Base-by-base conservation (phyloP, 2,113 vertebrate genomes). In the Capricornis sumatraensis region DNA sequence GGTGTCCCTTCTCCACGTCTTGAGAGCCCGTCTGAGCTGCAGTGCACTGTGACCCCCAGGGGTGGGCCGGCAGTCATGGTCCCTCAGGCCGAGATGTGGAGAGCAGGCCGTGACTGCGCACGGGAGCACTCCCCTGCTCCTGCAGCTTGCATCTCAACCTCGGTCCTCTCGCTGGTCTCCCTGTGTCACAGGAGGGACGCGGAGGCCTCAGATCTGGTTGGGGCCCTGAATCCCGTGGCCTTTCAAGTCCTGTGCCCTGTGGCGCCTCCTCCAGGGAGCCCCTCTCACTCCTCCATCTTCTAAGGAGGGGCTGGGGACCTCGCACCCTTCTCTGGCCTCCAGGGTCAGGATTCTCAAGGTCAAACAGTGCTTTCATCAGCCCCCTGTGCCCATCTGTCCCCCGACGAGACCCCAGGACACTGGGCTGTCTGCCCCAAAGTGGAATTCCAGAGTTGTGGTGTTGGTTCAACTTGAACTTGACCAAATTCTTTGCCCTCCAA, bases 1-100 rank as follows among this genome's bases (percentile, higher is more conserved):
- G 79, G 52, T 81, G 89, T 95, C 86, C 50, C 11, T 92, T 21
- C 55, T 89, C n/a, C 33, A 43, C 1, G 12, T 89, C 64, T 64
- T 89, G 47, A 85, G 57, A 96, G 15, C 40, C 47, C 27, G 2
- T 40, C 55, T 15, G 21, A 40, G 11, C 53, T 64, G 16, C 23
- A 55, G 13, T 78, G 17, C 27, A 33, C 83, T 0, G 0, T 84
- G 76, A 57, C 71, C 74, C 50, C 36, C 78, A 57, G 58, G 52
- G 67, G 13, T 14, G 14, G 52, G 52, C 33, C 25, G 52, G 52
- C 52, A 27, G 81, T 23, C n/a, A 7, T 9, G 52, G 81, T 83
- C 7, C 81, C 50, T 7, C 17, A 79, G 76, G 10, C 19, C 1
- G 1, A 33, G 47, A 52, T 21, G 78, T 1, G 1, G 47, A n/a